Base-by-base conservation (phyloP, 2,888 invertebrate species). In the Nomada hirtipes region DNA sequence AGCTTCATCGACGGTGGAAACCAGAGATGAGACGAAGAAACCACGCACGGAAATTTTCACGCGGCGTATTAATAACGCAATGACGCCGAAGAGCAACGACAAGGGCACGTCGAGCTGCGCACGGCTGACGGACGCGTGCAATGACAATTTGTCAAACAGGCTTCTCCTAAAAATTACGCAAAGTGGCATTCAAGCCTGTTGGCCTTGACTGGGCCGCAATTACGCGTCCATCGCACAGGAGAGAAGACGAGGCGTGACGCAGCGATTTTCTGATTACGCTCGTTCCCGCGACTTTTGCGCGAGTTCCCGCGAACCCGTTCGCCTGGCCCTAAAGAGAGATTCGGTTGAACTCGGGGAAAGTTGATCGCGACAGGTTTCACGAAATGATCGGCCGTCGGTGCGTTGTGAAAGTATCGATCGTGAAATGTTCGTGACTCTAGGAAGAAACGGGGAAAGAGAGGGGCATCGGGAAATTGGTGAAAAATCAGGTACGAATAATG, bases 161-260 rank as follows among this genome's bases (percentile, higher is more conserved):
- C 79, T 67, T 82, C 83, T 82, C 77, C 83, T 70, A 88, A 90
- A 90, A 91, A 89, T 91, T 85, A 85, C 82, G 85, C 87, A 86
- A 90, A 90, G 89, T 90, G 90, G 86, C 89, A 83, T 89, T 80
- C 84, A 80, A 84, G 89, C 83, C 79, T 85, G 86, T 80, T 86
- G 90, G 77, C 91, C 91, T 91, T 91, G 89, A 88, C 88, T 86
- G 84, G 83, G 80, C 83, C 77, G 86, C 88, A 90, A 91, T 90
- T 91, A 89, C 87, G 87, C 77, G 88, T 89, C 85, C 86, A 83
- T 86, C 82, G 87, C 87, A 86, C 89, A 90, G 86, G 88, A 89
- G 84, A 87, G 82, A 80, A 88, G 89, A 87, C 89, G 86, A 87
- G 61, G 88, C 87, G 78, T 89, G 89, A 89, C 88, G 88, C 86